Base-by-base conservation (phyloP, 2,113 vertebrate species). In the Phasianus colchicus region DNA sequence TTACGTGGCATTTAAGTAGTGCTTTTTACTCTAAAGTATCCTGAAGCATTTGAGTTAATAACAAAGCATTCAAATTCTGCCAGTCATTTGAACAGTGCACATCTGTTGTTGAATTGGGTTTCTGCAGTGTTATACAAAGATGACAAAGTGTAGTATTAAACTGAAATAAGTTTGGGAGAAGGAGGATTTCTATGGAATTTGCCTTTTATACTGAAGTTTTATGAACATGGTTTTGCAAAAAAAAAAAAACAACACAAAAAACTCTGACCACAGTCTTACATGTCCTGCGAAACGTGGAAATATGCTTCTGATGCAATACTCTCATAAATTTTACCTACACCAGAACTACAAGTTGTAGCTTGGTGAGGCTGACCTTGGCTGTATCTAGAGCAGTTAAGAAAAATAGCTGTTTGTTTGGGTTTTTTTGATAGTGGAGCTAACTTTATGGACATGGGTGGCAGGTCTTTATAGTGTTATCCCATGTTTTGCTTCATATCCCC, bases 111-210 rank as follows among this genome's bases (percentile, higher is more conserved):
- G 69, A 16, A 47, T 25, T 80, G 45, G 3, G 3, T 88, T 95
- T 83, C 72, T 86, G 67, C 72, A 83, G 34, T 22, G 25, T n/a
- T 78, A 9, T 67, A 73, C 21, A 88, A 74, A 78, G 73, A 86
- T 88, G 80, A 71, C 29, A 91, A 85, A 92, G 90, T 29, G 13
- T 58, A 83, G n/a, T 90, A 78, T 92, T 92, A 83, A 60, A 85
- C 12, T 74, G 60, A 89, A 92, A 43, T 76, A 58, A 42, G 9
- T 30, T 54, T n/a, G 4, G 7, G 20, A 17, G 40, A 25, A 11
- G 73, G 13, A 65, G 16, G 42, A 74, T 92, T 92, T 86, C 75
- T 74, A 1, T 80, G 72, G 64, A 94, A 89, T 89, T 91, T 93
- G 57, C 38, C 73, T 74, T 89, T 92, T 92, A 50, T 57, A 82